Evolutionary conservation across 1,140 invertebrate genomes (phyloP), one percentile per base, ranked within the genome.

Genomic region (Scaptomyza hsui): DNA sequence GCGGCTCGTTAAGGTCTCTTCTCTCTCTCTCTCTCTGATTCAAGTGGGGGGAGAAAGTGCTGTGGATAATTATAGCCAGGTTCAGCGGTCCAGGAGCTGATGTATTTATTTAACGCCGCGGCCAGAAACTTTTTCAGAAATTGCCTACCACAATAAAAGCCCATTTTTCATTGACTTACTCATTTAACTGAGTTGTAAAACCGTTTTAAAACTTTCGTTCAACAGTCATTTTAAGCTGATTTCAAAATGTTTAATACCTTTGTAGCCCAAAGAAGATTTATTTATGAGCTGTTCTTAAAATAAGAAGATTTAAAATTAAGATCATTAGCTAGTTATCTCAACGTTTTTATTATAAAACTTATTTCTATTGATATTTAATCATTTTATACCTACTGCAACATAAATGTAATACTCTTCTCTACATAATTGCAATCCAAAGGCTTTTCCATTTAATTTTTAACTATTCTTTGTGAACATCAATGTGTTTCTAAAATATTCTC

Each of bases 1-100:
- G 78, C 62, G 47, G 56, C 76, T 86, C 80, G 75, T 85, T 85
- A 86, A 42, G 72, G 60, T 16, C 72, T 29, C 39, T 9, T 16
- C 68, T 21, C 39, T 29, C 5, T 1, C 26, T 29, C 7, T 6
- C 26, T 29, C 2, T 29, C 6, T 48, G 49, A 60, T 77, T 67
- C 45, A 13, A 9, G 19, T n/a, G n/a, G n/a, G n/a, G 24, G 16
- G 1, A 10, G 18, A 6, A 35, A 4, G 12, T 12, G 12, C 48
- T 18, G 32, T 15, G 18, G 4, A 52, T 52, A 52, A 52, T 52
- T 39, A 52, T 24, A 4, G 9, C 26, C 7, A 5, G 26, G 6
- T 29, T 5, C 10, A 2, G 18, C 15, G 12, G 18, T 10, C 49
- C 18, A 52, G 9, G 12, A 35, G 19, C 19, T 26, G 37, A 41